Base-by-base conservation (phyloP, 2,888 invertebrate genomes). In the Andrena trimmerana region DNA sequence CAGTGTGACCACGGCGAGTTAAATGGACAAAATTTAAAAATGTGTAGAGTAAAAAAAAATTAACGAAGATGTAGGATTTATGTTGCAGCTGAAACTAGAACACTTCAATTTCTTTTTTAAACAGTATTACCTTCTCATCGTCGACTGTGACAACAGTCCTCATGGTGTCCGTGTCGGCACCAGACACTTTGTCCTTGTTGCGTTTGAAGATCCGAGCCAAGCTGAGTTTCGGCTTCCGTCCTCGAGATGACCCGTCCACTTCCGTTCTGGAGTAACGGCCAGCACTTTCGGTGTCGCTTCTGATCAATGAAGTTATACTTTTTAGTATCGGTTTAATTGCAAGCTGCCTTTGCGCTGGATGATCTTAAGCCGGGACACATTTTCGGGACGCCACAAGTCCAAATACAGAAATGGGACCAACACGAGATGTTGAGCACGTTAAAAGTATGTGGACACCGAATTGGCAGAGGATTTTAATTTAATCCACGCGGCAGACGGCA, bases 281-380 rank as follows among this genome's bases (percentile, higher is more conserved):
- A 73, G 96, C 96, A 91, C 96, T 96, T 93, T 96, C 96, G 57
- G 96, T 96, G 94, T 96, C 96, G 92, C 96, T 96, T 92, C 96
- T 96, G 75, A 72, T 78, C 54, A 69, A 80, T 29, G 81, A 20
- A 73, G 20, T 50, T 57, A 5, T 50, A 59, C 10, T 7, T 10
- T 50, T 13, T 27, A 59, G 8, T 10, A 8, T 24, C 6, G 2
- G 29, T 5, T 24, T 2, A 10, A 24, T 29, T 54, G 8, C 4
- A 7, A 31, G 8, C 50, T 31, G 2, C 2, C 16, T 57, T 68
- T 16, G 8, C 33, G 36, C 20, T 2, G 63, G 0, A n/a, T 52
- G 8, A 33, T 24, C 4, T 29, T 42, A 29, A 69, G 42, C 6
- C 10, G 10, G n/a, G 31, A 29, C 10, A 70, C 36, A 36, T 5